Evolutionary conservation across 1,140 invertebrate species (phyloP).

Genomic region (Holcopasites calliopsidis): DNA sequence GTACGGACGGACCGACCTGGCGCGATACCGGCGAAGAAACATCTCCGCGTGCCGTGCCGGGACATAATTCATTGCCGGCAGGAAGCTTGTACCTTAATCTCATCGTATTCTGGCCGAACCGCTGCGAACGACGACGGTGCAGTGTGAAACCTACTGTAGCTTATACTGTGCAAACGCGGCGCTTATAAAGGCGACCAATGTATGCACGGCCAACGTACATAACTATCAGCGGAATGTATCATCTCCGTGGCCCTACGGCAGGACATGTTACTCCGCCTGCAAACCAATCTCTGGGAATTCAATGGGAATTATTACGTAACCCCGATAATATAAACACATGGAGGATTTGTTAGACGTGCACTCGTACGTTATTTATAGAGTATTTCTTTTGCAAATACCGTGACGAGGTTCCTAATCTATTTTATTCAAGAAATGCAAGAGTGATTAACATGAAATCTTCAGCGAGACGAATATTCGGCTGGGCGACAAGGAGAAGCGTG

Average conservation of each 20-base stretch:
- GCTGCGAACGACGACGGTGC: conserved; percentile 18
- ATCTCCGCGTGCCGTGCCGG: conserved; percentile 55
- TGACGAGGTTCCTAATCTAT: no score
- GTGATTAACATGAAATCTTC: no score
- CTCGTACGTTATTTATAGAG: neutral
- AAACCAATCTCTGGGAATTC: conserved; percentile 62
- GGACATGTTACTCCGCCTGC: conserved; percentile 62
- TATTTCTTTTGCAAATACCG: neutral
- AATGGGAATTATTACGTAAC: conserved; percentile 69
- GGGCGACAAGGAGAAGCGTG: conserved; percentile 42
- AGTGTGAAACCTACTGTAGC: conserved; percentile 55
- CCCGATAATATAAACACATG: conserved; percentile 58
- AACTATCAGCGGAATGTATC: conserved; percentile 68
- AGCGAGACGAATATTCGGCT: conserved; percentile 38
- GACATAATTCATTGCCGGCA: conserved; percentile 69
- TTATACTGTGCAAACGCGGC: conserved; percentile 49
- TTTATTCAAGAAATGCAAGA: no score
- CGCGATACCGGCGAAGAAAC: conserved; percentile 64
- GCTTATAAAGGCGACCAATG: conserved; percentile 57
- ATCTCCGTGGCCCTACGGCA: conserved; percentile 51
- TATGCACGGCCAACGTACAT: conserved; percentile 52
- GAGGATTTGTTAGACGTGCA: conserved; percentile 41
- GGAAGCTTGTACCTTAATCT: conserved; percentile 70
- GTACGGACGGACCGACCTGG: conserved; percentile 40
- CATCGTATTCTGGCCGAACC: conserved; percentile 53